Base-by-base conservation (phyloP, 1,140 invertebrate genomes). In the Bombus sibiricus region DNA sequence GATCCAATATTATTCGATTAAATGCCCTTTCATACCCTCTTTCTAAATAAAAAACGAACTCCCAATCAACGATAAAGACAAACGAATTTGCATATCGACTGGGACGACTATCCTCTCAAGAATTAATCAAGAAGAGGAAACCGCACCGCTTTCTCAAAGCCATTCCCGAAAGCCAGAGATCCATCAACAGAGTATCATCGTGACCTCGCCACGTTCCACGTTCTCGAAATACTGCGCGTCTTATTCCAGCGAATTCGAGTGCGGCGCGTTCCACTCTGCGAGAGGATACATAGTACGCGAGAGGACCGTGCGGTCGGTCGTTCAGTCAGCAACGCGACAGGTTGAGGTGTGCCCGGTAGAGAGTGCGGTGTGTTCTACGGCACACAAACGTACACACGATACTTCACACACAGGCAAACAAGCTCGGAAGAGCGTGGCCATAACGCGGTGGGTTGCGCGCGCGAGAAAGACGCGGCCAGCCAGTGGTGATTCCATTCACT, bases 401-500 rank as follows among this genome's bases (percentile, higher is more conserved):
- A n/a, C 12, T 64, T 28, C 12, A 18, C n/a, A 25, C 12, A 53
- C 80, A 22, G 22, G 0, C 25, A 25, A 53, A 76, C 32, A 57
- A 39, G 47, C 53, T 22, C 9, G 18, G 10, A 69, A 34, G 57
- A 85, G 66, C 43, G 37, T 39, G 37, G n/a, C 75, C 76, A 81
- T 83, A 89, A 81, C 83, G 68, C 76, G 79, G 73, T 68, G 83
- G 80, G 57, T 22, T 80, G 75, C 74, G 82, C 57, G 76, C 87
- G 85, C 73, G 90, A 90, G 89, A 91, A 92, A 88, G 91, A 91
- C 79, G 79, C 79, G 85, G 87, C 88, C 83, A 92, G 89, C 87
- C 91, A 90, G 91, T 90, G 93, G 93, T 94, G 94, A 94, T 94
- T 94, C 95, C 96, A 96, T 96, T 96, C 96, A 96, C 95, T 94